These are phyloP conservation scores for Tadarida brasiliensis DNA, from an alignment of 2,797 vertebrate species.

Conservation along the genomic window DNA sequence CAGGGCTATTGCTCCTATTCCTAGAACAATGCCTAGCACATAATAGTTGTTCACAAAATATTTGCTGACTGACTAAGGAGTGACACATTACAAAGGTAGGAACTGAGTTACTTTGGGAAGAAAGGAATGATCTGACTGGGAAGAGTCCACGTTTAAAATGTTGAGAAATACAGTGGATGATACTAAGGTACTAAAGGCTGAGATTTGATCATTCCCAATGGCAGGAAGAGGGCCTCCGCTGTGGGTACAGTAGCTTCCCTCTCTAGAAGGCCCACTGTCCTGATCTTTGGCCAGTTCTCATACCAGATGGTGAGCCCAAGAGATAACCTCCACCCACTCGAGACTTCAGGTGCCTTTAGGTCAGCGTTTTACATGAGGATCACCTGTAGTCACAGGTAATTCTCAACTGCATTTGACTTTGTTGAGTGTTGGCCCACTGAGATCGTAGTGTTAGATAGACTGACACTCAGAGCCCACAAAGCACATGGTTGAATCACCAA, in stretches of 20 bases:
- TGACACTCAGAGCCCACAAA: background rate
- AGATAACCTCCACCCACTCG: background rate
- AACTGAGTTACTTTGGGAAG: background rate
- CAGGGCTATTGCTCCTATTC: background rate
- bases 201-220: background rate
- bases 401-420: background rate
- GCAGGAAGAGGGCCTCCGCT: background rate
- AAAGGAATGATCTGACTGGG: background rate
- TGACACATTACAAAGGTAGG: background rate
- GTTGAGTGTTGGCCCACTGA: background rate
- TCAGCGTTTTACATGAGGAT: background rate
- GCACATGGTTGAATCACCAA: conserved; percentile 45
- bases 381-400: background rate
- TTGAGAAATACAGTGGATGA: background rate
- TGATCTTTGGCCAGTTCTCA: conserved; percentile 52
- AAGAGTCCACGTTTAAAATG: background rate
- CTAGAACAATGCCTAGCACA: background rate
- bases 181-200: background rate
- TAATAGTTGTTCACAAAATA: background rate
- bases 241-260: background rate
- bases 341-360: background rate
- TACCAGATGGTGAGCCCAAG: background rate
- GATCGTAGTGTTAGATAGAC: background rate
- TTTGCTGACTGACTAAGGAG: background rate
- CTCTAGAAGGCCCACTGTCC: conserved; percentile 58